Evolutionary conservation across 2,113 vertebrate genomes (phyloP).

Genomic region (Pedetes capensis): DNA sequence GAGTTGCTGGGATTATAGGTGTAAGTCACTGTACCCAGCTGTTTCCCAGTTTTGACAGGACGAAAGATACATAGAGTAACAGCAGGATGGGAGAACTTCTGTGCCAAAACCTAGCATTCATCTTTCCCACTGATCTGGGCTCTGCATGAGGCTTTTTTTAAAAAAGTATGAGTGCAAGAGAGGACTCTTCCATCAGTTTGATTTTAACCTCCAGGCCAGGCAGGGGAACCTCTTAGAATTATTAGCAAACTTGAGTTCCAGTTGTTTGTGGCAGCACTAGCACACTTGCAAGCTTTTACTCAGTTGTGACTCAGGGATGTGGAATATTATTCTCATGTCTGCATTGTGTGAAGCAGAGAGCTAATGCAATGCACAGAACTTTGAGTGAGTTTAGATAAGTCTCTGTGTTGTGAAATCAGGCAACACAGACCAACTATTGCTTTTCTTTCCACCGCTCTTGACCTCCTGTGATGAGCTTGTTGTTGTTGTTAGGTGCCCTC

Average conservation of each 20-base stretch:
- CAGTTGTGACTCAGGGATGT: background rate
- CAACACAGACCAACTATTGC: background rate
- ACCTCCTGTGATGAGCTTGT: constrained; percentile 23
- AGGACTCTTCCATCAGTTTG: constrained; percentile 61
- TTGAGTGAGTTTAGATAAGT: background rate
- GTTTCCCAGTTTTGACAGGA: constrained; percentile 53
- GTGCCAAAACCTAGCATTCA: constrained; percentile 58
- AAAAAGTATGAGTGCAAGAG: constrained; percentile 75
- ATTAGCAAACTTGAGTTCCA: constrained; percentile 62
- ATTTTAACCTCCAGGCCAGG: constrained; percentile 70
- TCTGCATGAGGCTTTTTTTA: constrained; percentile 68
- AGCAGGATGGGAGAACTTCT: constrained; percentile 53
- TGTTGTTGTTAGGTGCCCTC: too few species aligned
- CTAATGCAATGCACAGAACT: background rate
- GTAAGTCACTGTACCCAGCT: too few species aligned
- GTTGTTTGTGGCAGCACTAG: constrained; percentile 69
- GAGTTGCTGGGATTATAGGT: too few species aligned
- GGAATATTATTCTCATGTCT: constrained; percentile 45
- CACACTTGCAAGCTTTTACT: constrained; percentile 61
- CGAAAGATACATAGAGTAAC: constrained; percentile 65
- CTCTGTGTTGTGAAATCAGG: background rate
- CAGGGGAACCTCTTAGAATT: constrained; percentile 66
- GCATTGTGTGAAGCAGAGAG: background rate
- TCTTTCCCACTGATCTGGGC: constrained; percentile 71
- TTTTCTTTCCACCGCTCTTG: background rate